phyloP scores from a whole-genome alignment of 2,888 invertebrate genomes.

The Tenodera sinensis region DNA sequence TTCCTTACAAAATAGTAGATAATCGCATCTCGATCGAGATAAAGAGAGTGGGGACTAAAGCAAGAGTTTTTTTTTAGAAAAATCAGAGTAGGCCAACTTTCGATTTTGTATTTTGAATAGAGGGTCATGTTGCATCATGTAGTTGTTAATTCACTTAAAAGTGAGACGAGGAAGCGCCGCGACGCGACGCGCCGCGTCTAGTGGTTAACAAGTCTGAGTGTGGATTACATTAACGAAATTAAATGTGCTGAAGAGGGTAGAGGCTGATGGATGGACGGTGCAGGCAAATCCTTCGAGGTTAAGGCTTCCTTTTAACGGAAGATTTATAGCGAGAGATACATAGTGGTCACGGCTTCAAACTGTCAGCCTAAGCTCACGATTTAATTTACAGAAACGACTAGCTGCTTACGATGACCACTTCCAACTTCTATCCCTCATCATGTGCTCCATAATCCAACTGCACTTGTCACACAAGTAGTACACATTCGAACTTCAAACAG shows the following conservation, averaged over 20 bases:
- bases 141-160: slow-evolving; percentile 1
- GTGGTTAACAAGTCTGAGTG: neutral
- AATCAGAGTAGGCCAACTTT: no score
- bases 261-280: neutral
- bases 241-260: neutral
- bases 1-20: no score
- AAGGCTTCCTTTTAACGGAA: neutral
- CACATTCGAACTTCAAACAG: no score
- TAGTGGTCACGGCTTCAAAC: neutral
- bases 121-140: neutral
- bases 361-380: neutral
- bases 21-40: no score
- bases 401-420: neutral
- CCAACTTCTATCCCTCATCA: neutral
- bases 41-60: no score
- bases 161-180: neutral
- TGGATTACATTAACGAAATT: slow-evolving; percentile 14
- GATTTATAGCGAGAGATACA: neutral
- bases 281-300: neutral
- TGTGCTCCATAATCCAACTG: neutral
- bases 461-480: no score
- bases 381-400: neutral
- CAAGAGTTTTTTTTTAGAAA: no score
- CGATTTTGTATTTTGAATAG: no score
- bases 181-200: no score